Conservation (phyloP, 2,888 invertebrate species). For the Ophioninae sp. region DNA sequence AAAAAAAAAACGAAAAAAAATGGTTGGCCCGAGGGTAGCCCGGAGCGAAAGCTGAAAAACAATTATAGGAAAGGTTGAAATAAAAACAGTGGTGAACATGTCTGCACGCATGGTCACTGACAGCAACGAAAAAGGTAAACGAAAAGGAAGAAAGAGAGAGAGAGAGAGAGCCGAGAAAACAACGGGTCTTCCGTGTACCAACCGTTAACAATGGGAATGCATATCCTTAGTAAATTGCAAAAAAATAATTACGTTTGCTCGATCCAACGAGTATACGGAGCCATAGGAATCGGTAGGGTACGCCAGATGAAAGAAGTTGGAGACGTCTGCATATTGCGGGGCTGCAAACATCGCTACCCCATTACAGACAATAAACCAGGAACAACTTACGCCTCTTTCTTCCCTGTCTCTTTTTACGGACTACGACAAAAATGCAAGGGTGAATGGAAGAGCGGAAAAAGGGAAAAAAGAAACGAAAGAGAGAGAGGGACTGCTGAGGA, state of each 20-base stretch:
- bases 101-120: slow-evolving; percentile 31
- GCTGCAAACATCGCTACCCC: not conserved
- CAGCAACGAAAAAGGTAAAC: slow-evolving; percentile 27
- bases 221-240: slow-evolving; percentile 78
- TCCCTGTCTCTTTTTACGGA: not conserved
- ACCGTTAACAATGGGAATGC: slow-evolving; percentile 68
- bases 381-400: not conserved
- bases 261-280: slow-evolving; percentile 57
- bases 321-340: not conserved
- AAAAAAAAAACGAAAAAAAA: not conserved
- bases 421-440: slow-evolving; percentile 3
- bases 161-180: slow-evolving; percentile 2
- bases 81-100: slow-evolving; percentile 42
- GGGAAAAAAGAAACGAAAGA: not conserved
- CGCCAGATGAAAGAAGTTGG: slow-evolving; percentile 40
- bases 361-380: slow-evolving; percentile 27
- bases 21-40: slow-evolving; percentile 19
- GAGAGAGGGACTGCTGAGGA: not conserved
- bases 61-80: slow-evolving; percentile 21
- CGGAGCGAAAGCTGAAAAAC: slow-evolving; percentile 34
- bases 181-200: slow-evolving; percentile 38
- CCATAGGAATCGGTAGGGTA: slow-evolving; percentile 4
- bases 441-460: not conserved
- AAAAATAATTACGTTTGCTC: slow-evolving; percentile 78
- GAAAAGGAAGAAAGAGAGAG: slow-evolving; percentile 9